Percentiles rank a stretch among this genome's conserved stretches.
Evolutionary conservation across 2,113 vertebrate species (phyloP).

Genomic region (Gavialis gangeticus): DNA sequence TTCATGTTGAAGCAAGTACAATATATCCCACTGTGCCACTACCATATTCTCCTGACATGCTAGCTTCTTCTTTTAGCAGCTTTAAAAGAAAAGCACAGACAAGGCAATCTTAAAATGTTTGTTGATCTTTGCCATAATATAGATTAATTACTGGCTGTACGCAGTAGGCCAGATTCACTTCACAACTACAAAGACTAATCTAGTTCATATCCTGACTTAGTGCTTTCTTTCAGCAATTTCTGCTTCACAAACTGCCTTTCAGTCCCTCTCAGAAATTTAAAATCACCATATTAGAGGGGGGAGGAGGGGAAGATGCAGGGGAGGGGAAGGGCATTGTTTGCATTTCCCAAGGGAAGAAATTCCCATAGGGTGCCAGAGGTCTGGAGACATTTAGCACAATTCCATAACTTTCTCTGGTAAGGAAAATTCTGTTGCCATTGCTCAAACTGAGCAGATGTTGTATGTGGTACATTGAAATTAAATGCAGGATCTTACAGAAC

Average conservation of each 20-base stretch:
- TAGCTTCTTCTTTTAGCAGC: not conserved
- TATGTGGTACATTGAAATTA: rapidly evolving
- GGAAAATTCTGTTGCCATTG: no score
- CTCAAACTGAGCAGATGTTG: not conserved
- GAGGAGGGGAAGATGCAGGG: not conserved
- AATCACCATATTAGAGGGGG: rapidly evolving
- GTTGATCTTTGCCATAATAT: not conserved
- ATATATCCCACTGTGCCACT: not conserved
- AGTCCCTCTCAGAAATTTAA: not conserved
- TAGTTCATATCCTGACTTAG: rapidly evolving
- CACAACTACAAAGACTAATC: not conserved
- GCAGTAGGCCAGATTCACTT: not conserved
- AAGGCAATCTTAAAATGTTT: not conserved
- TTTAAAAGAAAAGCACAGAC: not conserved
- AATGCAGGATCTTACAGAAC: not conserved
- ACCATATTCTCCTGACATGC: not conserved
- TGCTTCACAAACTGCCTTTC: not conserved
- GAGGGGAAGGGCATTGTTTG: no score
- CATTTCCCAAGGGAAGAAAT: no score
- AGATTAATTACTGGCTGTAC: not conserved
- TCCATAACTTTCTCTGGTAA: rapidly evolving
- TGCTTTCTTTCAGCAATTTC: not conserved
- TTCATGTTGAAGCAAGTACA: not conserved
- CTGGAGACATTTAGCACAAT: rapidly evolving
- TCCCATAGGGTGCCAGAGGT: no score